These are phyloP conservation scores for Hedychridium roseum DNA, from an alignment of 2,888 invertebrate species.

Conservation along the genomic window DNA sequence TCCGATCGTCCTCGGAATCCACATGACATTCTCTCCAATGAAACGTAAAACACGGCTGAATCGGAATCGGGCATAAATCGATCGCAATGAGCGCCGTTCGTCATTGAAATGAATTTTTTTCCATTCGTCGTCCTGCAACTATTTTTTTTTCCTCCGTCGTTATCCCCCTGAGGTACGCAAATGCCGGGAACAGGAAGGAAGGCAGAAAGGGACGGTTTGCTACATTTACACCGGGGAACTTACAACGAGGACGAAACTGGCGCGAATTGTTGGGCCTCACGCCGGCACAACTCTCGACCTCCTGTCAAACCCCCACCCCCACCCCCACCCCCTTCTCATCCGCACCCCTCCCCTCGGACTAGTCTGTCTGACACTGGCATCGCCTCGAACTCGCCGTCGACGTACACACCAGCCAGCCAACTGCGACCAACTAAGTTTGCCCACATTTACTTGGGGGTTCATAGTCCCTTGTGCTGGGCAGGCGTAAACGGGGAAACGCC, in stretches of 20 bases:
- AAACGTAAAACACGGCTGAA: too few relatives aligned
- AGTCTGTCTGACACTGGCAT: too few relatives aligned
- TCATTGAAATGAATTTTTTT: neutral
- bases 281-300: too few relatives aligned
- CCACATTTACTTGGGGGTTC: constrained; percentile 25
- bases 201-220: constrained; percentile 14
- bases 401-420: constrained; percentile 3
- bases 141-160: neutral
- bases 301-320: too few relatives aligned
- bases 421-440: constrained; percentile 22
- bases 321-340: neutral
- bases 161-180: too few relatives aligned
- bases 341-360: neutral
- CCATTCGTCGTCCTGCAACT: neutral
- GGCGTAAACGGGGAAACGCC: neutral
- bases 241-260: constrained; percentile 3
- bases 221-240: constrained; percentile 13
- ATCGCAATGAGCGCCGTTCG: too few relatives aligned
- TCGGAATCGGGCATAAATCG: too few relatives aligned
- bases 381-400: constrained; percentile 21
- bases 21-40: too few relatives aligned
- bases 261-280: too few relatives aligned
- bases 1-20: too few relatives aligned
- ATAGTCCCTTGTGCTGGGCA: neutral
- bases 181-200: constrained; percentile 5